phyloP scores from a whole-genome alignment of 2,888 invertebrate species.

The Embidobia sp. region DNA sequence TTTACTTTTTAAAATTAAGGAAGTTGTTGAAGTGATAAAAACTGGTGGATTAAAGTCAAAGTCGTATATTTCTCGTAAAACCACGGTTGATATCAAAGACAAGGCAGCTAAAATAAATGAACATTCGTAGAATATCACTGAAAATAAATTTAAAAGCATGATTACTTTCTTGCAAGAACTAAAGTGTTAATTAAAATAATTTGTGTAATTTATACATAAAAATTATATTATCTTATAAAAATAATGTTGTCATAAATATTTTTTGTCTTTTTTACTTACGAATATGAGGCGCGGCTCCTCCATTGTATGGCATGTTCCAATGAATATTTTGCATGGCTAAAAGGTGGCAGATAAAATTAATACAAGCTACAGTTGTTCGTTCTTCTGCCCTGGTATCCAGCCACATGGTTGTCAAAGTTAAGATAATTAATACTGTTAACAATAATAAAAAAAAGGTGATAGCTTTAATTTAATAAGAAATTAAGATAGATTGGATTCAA shows the following conservation, averaged over 20 bases:
- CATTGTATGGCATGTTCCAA: slow-evolving; percentile 85
- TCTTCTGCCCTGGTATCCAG: slow-evolving; percentile 84
- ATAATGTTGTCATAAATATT: background rate
- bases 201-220: no score
- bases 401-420: slow-evolving; percentile 84
- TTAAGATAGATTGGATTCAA: background rate
- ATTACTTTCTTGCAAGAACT: no score
- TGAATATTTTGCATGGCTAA: slow-evolving; percentile 84
- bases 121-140: slow-evolving; percentile 73
- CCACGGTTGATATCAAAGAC: slow-evolving; percentile 38
- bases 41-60: slow-evolving; percentile 68
- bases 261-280: slow-evolving; percentile 76
- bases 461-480: no score
- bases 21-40: slow-evolving; percentile 69
- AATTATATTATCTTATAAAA: background rate
- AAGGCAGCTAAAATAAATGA: slow-evolving; percentile 67
- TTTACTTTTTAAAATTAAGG: slow-evolving; percentile 70
- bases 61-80: slow-evolving; percentile 67
- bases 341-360: slow-evolving; percentile 85
- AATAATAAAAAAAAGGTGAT: background rate
- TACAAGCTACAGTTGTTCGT: slow-evolving; percentile 83
- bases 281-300: slow-evolving; percentile 84
- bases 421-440: slow-evolving; percentile 82
- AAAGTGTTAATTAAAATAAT: no score
- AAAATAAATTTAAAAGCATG: slow-evolving; percentile 39